These are phyloP conservation scores for Anseranas semipalmata DNA, from an alignment of 2,113 vertebrate species.

Conservation along the genomic window DNA sequence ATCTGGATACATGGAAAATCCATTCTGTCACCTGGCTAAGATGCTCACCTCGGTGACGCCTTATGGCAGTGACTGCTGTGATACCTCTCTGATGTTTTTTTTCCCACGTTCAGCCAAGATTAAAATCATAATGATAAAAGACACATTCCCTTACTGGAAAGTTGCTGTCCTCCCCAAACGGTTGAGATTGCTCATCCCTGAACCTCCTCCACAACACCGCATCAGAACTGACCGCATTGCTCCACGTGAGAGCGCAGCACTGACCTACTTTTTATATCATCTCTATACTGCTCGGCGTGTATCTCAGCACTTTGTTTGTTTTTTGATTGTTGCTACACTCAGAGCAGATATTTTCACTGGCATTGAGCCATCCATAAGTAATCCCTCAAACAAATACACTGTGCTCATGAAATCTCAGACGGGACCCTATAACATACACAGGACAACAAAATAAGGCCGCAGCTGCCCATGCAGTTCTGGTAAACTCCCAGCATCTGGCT, in stretches of 20 bases:
- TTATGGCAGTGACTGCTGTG: not conserved
- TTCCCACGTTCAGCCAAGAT: not conserved
- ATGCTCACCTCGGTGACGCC: not conserved
- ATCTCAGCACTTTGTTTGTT: not conserved
- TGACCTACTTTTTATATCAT: not conserved
- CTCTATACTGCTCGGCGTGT: not conserved
- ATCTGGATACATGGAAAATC: not conserved
- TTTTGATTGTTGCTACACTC: slow-evolving; percentile 36
- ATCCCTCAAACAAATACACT: slow-evolving; percentile 21
- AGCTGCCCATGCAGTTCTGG: not conserved
- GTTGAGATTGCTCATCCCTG: not conserved
- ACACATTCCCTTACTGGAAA: not conserved
- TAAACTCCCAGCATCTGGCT: not conserved
- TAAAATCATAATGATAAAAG: not conserved
- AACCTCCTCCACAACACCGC: not conserved
- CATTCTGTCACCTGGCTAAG: not conserved
- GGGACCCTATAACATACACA: not conserved
- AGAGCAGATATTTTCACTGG: slow-evolving; percentile 40
- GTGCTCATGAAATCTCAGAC: not conserved
- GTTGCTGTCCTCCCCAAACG: not conserved
- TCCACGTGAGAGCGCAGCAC: not conserved
- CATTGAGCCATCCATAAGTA: slow-evolving; percentile 14
- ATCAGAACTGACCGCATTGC: not conserved
- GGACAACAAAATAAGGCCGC: slow-evolving; percentile 6
- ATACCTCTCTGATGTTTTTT: not conserved